Base-by-base conservation (phyloP, 2,888 invertebrate genomes). In the Antheraea yamamai region DNA sequence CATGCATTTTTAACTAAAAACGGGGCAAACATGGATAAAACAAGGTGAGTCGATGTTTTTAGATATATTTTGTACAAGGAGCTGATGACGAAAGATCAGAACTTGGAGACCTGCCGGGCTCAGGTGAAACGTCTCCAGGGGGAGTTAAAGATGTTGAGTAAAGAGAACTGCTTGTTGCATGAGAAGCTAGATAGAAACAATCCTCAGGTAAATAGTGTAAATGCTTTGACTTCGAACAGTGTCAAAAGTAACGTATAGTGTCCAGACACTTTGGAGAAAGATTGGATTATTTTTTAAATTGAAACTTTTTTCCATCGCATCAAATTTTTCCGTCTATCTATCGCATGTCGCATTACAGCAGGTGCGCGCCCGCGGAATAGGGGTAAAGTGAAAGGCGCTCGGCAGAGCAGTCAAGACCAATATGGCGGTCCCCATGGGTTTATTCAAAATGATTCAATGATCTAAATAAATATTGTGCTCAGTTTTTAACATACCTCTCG, bases 51-150 rank as follows among this genome's bases (percentile, higher is more conserved):
- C 16, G 30, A 30, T 66, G 16, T 66, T 66, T 55, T 35, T 87
- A 96, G 96, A 84, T 96, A 96, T 82, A 94, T 96, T 80, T 88
- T 96, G 78, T 96, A 96, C 84, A 96, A 96, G 83, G 96, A 96
- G 81, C 84, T 96, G 77, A 92, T 96, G 87, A 95, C 95, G 64
- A 96, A 96, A 81, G 96, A 97, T 80, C 95, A 96, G 80, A 95
- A 95, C 23, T 89, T 96, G 79, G 96, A 96, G 82, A 95, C 93
- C 12, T 94, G 96, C 66, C 95, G 96, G 75, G 94, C 95, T 73
- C 96, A 96, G 87, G 91, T 97, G 78, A 95, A 95, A 81, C 92
- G 95, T 71, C 90, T 97, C 73, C 96, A 96, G 81, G 95, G 95
- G 72, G 96, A 97, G 87, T 91, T 97, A 88, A 95, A 96, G 85